These are phyloP conservation scores for Doris montereyensis DNA, from an alignment of 2,888 invertebrate genomes.

Conservation along the genomic window DNA sequence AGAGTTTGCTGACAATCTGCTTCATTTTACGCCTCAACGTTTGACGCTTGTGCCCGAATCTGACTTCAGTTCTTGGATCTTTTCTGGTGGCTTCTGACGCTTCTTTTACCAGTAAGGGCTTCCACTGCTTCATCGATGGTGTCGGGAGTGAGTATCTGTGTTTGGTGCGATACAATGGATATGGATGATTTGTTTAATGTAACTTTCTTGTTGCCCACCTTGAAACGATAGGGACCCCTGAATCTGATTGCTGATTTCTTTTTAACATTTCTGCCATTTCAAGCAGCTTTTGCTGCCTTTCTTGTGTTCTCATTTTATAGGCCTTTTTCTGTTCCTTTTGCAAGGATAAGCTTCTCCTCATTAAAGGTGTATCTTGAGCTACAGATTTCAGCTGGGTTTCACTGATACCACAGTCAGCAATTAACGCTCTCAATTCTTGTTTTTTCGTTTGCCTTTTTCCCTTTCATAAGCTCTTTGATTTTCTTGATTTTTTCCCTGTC, in stretches of 20 bases:
- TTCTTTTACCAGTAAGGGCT: constrained; percentile 35
- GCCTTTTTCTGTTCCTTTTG: constrained; percentile 37
- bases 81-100: constrained; percentile 14
- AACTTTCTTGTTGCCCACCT: constrained; percentile 33
- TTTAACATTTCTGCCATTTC: constrained; percentile 41
- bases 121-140: constrained; percentile 35
- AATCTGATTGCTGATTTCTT: constrained; percentile 32
- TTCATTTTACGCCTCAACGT: constrained; percentile 36
- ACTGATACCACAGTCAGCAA: constrained; percentile 35
- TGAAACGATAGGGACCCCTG: constrained; percentile 34
- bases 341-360: constrained; percentile 11
- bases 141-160: constrained; percentile 31
- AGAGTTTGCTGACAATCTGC: constrained; percentile 35
- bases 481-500: constrained; percentile 38
- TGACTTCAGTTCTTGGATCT: constrained; percentile 32
- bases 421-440: constrained; percentile 11
- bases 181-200: constrained; percentile 35
- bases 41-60: constrained; percentile 2
- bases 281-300: constrained; percentile 34
- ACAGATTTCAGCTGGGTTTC: constrained; percentile 25
- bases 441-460: constrained; percentile 42
- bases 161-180: constrained; percentile 36
- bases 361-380: constrained; percentile 22
- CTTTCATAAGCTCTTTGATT: constrained; percentile 39
- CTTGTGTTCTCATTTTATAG: constrained; percentile 34